Evolutionary conservation across 2,888 invertebrate genomes (phyloP).

Genomic region (Campoplex capitator): DNA sequence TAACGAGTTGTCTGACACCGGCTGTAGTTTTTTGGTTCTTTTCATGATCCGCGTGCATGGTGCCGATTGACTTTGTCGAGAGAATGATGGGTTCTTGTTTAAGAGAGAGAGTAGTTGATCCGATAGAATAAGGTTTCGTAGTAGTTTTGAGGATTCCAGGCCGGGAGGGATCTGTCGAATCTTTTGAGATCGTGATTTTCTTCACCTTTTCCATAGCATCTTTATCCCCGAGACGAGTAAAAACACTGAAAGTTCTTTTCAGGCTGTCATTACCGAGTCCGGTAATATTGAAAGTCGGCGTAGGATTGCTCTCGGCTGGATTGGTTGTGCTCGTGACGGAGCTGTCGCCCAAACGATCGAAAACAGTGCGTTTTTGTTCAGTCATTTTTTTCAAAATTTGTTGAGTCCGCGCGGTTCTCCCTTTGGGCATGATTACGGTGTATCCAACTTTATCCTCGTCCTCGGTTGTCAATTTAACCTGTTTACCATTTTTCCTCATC

Average conservation of each 20-base stretch:
- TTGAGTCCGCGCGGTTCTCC: constrained; percentile 83
- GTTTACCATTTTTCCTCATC: constrained; percentile 55
- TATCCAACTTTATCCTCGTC: constrained; percentile 84
- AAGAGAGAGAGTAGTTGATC: constrained; percentile 56
- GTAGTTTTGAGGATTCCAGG: constrained; percentile 78
- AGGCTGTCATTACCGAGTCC: constrained; percentile 80
- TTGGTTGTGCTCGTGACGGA: constrained; percentile 84
- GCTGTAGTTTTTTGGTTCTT: constrained; percentile 75
- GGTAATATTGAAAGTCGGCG: constrained; percentile 82
- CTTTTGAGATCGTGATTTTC: constrained; percentile 66
- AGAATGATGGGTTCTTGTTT: constrained; percentile 69
- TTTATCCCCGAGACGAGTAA: constrained; percentile 83
- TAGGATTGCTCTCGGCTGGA: constrained; percentile 72
- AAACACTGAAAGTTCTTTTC: constrained; percentile 80
- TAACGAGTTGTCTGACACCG: constrained; percentile 75
- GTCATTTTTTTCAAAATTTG: constrained; percentile 81
- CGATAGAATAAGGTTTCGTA: constrained; percentile 64
- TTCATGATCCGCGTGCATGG: constrained; percentile 83
- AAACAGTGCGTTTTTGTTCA: constrained; percentile 85
- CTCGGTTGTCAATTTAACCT: constrained; percentile 61
- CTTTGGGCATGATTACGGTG: constrained; percentile 85
- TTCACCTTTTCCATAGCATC: constrained; percentile 68
- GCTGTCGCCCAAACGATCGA: constrained; percentile 86
- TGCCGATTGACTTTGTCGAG: constrained; percentile 75
- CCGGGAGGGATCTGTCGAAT: not conserved